Conservation (phyloP, 2,113 vertebrate species). For the Corythornis cristatus region DNA sequence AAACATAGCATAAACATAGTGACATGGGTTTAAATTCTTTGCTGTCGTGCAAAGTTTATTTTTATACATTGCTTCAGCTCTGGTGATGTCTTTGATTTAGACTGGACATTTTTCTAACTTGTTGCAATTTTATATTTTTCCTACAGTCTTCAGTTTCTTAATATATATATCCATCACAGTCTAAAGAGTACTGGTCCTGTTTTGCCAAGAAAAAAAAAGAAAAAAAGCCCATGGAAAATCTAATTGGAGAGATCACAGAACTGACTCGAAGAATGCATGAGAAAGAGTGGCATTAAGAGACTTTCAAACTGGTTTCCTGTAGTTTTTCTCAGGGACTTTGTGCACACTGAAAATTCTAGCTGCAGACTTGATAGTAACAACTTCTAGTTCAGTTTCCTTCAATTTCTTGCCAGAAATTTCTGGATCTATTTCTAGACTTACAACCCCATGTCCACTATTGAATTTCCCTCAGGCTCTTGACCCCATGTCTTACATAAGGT, state of each 20-base stretch:
- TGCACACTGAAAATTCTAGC: constrained; percentile 19
- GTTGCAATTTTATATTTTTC: background rate
- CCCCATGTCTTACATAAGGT: constrained; percentile 47
- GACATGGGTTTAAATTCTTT: background rate
- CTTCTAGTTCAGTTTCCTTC: constrained; percentile 45
- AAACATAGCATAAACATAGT: background rate
- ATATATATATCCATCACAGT: background rate
- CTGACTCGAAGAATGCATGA: background rate
- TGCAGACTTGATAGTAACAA: constrained; percentile 26
- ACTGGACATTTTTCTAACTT: background rate
- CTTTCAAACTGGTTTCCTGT: background rate
- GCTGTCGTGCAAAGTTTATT: background rate
- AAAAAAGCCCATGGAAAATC: background rate
- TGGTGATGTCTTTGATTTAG: background rate
- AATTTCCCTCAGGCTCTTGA: constrained; percentile 52
- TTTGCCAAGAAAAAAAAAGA: background rate
- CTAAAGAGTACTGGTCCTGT: background rate
- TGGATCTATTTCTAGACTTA: constrained; percentile 59
- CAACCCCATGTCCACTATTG: background rate
- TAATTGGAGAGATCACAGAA: background rate
- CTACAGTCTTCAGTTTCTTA: background rate
- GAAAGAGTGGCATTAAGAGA: background rate
- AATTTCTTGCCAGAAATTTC: constrained; percentile 23
- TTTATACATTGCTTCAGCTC: background rate
- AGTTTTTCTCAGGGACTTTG: background rate